These are phyloP conservation scores for Pseudomyrmex cubaensis DNA, from an alignment of 1,140 invertebrate species.

Conservation along the genomic window DNA sequence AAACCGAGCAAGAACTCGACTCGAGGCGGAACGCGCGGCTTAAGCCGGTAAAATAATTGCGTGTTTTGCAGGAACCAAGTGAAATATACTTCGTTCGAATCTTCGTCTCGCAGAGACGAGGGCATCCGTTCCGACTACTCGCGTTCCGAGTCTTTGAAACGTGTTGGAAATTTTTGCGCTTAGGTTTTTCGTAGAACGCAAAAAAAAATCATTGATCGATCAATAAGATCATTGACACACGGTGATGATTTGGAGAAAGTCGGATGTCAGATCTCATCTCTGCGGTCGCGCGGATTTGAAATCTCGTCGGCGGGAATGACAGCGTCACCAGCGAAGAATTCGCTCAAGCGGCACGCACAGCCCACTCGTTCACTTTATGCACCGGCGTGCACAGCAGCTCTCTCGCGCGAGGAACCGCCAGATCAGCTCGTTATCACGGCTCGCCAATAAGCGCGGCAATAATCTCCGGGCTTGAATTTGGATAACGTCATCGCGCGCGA, in stretches of 20 bases:
- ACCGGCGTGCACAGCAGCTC: not conserved
- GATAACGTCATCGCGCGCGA: not conserved
- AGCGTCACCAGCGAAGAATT: slow-evolving; percentile 67
- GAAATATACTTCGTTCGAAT: slow-evolving; percentile 48
- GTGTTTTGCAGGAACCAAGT: slow-evolving; percentile 49
- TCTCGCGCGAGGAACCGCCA: slow-evolving; percentile 38
- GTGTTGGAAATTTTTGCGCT: not conserved
- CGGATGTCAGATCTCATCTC: slow-evolving; percentile 23
- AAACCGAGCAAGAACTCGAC: slow-evolving; percentile 52
- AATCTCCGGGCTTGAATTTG: slow-evolving; percentile 17
- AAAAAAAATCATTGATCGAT: not conserved
- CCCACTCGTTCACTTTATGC: slow-evolving; percentile 62
- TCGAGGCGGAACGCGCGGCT: slow-evolving; percentile 60
- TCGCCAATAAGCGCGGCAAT: slow-evolving; percentile 46
- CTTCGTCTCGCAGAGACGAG: slow-evolving; percentile 22
- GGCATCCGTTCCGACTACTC: slow-evolving; percentile 3
- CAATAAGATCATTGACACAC: not conserved
- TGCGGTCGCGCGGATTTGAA: slow-evolving; percentile 54
- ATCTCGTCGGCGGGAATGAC: slow-evolving; percentile 44
- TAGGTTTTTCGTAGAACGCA: too few species aligned
- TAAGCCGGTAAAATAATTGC: slow-evolving; percentile 61
- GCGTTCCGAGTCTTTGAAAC: too few species aligned
- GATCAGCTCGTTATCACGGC: slow-evolving; percentile 61
- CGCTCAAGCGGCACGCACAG: slow-evolving; percentile 38
- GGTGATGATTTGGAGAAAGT: slow-evolving; percentile 36